Conservation (phyloP, 2,797 vertebrate species). For the Lindbergichthys nudifrons region DNA sequence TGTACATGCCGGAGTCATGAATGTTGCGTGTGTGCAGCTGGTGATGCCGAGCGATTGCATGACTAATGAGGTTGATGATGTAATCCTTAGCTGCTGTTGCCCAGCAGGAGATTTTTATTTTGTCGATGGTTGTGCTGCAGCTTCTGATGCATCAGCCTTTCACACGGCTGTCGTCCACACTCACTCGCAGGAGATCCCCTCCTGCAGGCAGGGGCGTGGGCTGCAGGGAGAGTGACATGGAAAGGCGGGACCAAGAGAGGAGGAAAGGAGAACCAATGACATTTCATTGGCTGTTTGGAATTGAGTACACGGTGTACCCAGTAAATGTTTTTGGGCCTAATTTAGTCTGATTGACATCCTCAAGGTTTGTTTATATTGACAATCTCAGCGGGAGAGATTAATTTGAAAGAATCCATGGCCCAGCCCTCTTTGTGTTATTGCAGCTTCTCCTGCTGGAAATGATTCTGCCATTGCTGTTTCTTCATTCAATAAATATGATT, state of each 20-base stretch:
- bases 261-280: not conserved
- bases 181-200: conserved; percentile 12
- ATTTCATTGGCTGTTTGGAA: conserved; percentile 64
- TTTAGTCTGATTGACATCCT: not conserved
- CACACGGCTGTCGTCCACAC: not conserved
- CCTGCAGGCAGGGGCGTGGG: not conserved
- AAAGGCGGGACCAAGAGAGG: conserved; percentile 36
- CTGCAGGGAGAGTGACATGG: conserved; percentile 17
- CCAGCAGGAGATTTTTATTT: conserved; percentile 1
- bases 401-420: not conserved
- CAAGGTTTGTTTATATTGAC: not conserved
- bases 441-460: not conserved
- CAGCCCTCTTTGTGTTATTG: not conserved
- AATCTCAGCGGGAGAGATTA: not conserved
- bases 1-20: conserved; percentile 31
- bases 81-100: conserved; percentile 29
- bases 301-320: conserved; percentile 58
- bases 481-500: not conserved
- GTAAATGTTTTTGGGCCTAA: not conserved
- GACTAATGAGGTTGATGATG: conserved; percentile 8
- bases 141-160: not conserved
- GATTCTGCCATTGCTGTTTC: not conserved
- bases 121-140: not conserved
- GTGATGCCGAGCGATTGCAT: not conserved
- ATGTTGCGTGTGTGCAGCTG: conserved; percentile 6